Evolutionary conservation across 1,140 invertebrate species (phyloP).

Genomic region (Drosophila orena): DNA sequence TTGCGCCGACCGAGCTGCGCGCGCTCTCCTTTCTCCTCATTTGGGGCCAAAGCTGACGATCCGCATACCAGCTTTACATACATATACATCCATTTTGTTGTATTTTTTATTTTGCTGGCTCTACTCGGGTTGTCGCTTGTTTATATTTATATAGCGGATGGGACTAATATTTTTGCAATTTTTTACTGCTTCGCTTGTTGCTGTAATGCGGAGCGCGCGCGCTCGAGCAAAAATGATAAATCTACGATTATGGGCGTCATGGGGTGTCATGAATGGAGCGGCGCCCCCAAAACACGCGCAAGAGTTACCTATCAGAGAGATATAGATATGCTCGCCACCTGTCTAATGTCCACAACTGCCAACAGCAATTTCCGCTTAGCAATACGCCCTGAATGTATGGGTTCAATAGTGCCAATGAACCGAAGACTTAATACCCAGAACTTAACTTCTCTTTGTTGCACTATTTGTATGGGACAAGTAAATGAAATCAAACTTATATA

Average conservation of each 20-base stretch:
- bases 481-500: too few relatives aligned
- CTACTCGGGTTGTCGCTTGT: slow-evolving; percentile 53
- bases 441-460: neutral
- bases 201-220: slow-evolving; percentile 63
- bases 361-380: slow-evolving; percentile 21
- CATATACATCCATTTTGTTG: slow-evolving; percentile 13
- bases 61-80: slow-evolving; percentile 36
- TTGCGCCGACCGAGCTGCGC: slow-evolving; percentile 59
- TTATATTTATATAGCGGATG: slow-evolving; percentile 55
- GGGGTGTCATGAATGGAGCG: slow-evolving; percentile 66
- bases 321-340: slow-evolving; percentile 9
- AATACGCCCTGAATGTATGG: neutral
- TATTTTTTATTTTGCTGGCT: neutral
- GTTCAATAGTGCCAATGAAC: neutral
- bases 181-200: slow-evolving; percentile 33
- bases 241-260: slow-evolving; percentile 68
- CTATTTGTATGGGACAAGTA: neutral
- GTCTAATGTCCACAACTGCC: slow-evolving; percentile 8
- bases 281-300: slow-evolving; percentile 26
- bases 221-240: slow-evolving; percentile 63
- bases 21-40: slow-evolving; percentile 27
- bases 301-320: slow-evolving; percentile 36
- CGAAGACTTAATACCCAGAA: neutral
- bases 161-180: slow-evolving; percentile 23
- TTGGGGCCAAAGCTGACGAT: slow-evolving; percentile 42